Evolutionary conservation across 2,113 vertebrate species (phyloP).

Genomic region (Lethenteron reissneri): DNA sequence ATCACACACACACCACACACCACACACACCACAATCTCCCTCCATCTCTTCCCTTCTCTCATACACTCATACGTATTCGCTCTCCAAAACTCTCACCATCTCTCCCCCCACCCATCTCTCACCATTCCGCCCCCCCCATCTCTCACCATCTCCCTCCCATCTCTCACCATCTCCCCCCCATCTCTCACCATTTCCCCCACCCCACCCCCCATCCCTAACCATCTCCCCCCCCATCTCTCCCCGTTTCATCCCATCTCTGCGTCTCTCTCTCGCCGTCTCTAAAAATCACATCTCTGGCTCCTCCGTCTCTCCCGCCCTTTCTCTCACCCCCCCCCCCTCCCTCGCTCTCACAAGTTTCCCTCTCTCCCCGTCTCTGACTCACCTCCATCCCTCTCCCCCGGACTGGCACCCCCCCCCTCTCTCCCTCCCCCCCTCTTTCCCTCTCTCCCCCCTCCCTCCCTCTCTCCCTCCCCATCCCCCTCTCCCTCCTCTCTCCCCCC

Average conservation of each 20-base stretch:
- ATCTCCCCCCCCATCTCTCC: background rate
- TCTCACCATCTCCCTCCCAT: background rate
- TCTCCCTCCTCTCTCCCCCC: background rate
- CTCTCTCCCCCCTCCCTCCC: too few species aligned
- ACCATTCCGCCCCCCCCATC: background rate
- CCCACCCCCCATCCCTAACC: too few species aligned
- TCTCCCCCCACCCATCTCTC: background rate
- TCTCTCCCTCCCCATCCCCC: background rate
- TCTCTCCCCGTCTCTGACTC: constrained; percentile 1
- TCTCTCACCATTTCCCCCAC: too few species aligned
- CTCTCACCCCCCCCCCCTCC: too few species aligned
- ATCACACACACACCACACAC: too few species aligned
- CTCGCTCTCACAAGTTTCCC: background rate
- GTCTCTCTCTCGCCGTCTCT: background rate
- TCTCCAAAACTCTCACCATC: background rate
- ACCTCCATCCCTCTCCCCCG: background rate
- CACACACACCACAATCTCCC: too few species aligned
- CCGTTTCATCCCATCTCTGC: background rate
- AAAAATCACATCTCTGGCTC: too few species aligned
- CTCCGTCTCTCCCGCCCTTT: too few species aligned
- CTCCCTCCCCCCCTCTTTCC: too few species aligned
- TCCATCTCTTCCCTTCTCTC: too few species aligned
- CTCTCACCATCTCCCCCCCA: too few species aligned
- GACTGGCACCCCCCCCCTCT: background rate
- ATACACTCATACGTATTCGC: too few species aligned